A percentile compares a stretch with the other conserved stretches of the same genome.
phyloP scores from a whole-genome alignment of 2,113 vertebrate genomes.

The Formicarius rufipectus region DNA sequence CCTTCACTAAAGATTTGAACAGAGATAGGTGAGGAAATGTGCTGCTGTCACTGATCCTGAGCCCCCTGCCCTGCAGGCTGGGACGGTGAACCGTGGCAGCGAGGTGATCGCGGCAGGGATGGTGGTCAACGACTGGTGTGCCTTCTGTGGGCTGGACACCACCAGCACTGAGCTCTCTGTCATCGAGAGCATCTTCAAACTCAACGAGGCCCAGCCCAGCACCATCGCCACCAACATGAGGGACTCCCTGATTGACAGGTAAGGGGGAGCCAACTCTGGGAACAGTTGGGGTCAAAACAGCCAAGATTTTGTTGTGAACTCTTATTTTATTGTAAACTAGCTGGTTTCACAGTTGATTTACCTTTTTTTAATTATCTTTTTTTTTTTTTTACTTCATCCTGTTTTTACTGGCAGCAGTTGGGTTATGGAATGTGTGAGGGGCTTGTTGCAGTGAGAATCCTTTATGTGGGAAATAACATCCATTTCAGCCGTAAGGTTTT shows the following conservation, averaged over 20 bases:
- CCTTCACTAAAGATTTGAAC: not conserved
- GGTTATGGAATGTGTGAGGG: not conserved
- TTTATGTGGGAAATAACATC: not conserved
- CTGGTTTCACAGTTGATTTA: not conserved
- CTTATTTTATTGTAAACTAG: not conserved
- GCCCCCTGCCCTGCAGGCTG: constrained; percentile 77
- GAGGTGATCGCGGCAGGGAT: constrained; percentile 94
- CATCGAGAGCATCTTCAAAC: constrained; percentile 93
- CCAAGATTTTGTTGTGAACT: not conserved
- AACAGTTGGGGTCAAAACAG: not conserved
- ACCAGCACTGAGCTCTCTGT: constrained; percentile 97
- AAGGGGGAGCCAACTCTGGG: not conserved
- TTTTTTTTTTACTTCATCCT: not conserved
- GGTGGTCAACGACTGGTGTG: constrained; percentile 98
- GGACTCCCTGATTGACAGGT: constrained; percentile 98
- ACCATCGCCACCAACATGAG: constrained; percentile 94
- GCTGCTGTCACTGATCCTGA: not conserved
- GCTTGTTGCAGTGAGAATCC: not conserved
- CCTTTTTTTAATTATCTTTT: not conserved
- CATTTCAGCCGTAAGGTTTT: not conserved
- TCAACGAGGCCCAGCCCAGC: constrained; percentile 90
- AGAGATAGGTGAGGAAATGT: rapidly evolving
- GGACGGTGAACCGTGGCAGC: constrained; percentile 95
- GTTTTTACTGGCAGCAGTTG: not conserved
- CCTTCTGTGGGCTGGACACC: constrained; percentile 96